Base-by-base conservation (phyloP, 2,888 invertebrate genomes). In the Esperia sulphurella region DNA sequence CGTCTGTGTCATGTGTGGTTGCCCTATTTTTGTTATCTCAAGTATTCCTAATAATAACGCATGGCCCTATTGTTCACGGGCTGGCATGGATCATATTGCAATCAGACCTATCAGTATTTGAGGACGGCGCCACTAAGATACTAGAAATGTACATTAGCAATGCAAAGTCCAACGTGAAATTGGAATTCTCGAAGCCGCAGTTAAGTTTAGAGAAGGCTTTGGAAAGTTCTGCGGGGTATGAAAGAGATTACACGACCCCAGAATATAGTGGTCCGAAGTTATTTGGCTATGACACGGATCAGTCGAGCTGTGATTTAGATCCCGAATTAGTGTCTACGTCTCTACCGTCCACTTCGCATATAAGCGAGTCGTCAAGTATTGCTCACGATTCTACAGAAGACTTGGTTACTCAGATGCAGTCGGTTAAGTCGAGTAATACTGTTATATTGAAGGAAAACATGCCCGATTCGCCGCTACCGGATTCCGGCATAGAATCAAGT, bases 31-130 rank as follows among this genome's bases (percentile, higher is more conserved):
- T 98, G 49, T 85, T 98, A 52, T 97, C 98, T 1, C 96, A 98
- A 92, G 97, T 99, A 42, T 98, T 98, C 87, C 90, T 98, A 49
- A 98, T 98, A 57, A 94, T 98, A 55, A 95, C 96, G 3, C 97
- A 98, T 76, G 93, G 94, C 1, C 97, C 98, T 0, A 91, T 99
- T 59, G 97, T 98, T 4, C 95, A 96, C 65, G 94, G 96, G 6
- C 82, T 99, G 57, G 97, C 98, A 38, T 95, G 97, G 92, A 96
- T 97, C 49, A 94, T 98, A 68, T 84, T 98, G 33, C 95, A 96
- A 75, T 96, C 96, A 0, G 95, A 97, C 68, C 89, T 91, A 57
- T 91, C 92, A 52, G 92, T 94, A 14, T 93, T 94, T 60, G 92
- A 92, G 68, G 93, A 92, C 55, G 94, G 94, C 1, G 93, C 93